phyloP scores from a whole-genome alignment of 2,797 vertebrate species.

The Siniperca obscura region DNA sequence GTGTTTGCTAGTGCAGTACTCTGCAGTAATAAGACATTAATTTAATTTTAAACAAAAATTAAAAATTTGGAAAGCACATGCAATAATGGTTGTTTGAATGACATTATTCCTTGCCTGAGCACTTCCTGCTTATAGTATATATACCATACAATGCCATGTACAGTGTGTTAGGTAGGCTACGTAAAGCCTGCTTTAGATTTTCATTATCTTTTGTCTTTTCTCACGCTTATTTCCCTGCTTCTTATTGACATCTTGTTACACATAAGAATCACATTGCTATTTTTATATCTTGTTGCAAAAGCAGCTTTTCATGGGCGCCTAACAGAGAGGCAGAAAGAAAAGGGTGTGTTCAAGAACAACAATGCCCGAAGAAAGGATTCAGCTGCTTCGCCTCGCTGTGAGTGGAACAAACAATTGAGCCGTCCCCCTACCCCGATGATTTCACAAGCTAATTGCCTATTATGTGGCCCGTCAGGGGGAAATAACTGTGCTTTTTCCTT shows the following conservation, averaged over 20 bases:
- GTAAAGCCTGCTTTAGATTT: constrained; percentile 1
- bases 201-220: constrained; percentile 5
- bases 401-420: constrained; percentile 69
- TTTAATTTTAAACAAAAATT: too few species aligned
- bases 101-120: background rate
- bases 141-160: background rate
- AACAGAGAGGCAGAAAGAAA: constrained; percentile 37
- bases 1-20: too few species aligned
- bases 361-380: constrained; percentile 62
- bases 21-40: too few species aligned
- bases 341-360: constrained; percentile 56
- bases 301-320: constrained; percentile 33
- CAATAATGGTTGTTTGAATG: background rate
- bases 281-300: constrained; percentile 53
- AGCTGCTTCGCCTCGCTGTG: constrained; percentile 48
- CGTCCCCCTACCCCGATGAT: constrained; percentile 44
- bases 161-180: background rate
- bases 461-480: constrained; percentile 61
- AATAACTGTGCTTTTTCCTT: constrained; percentile 51
- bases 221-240: constrained; percentile 4
- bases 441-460: constrained; percentile 76
- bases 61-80: background rate
- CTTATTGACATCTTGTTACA: constrained; percentile 46
- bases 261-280: constrained; percentile 54
- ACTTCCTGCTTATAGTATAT: background rate